Percentiles rank a stretch among this genome's conserved stretches.
Conservation (phyloP, 1,140 invertebrate genomes). For the Lucilia sericata region DNA sequence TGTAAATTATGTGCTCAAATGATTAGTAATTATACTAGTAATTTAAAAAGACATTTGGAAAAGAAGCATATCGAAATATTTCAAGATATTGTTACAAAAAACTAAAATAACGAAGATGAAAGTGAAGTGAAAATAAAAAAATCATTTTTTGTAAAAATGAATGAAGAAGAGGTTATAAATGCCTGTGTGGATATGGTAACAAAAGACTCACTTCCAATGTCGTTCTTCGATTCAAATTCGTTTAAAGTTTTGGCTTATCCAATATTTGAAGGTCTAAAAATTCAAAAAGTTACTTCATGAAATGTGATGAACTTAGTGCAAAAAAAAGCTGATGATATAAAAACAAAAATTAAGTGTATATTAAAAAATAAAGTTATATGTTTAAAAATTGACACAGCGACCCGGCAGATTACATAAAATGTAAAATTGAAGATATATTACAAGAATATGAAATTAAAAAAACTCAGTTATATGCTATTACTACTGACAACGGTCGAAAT, state of each 20-base stretch:
- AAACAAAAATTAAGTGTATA: background rate
- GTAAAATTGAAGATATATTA: background rate
- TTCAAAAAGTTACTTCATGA: background rate
- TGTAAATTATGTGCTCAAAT: background rate
- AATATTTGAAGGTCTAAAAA: background rate
- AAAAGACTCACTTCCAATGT: background rate
- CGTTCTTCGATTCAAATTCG: background rate
- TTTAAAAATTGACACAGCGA: background rate
- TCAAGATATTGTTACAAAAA: background rate
- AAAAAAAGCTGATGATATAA: background rate
- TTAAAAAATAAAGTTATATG: too few species aligned
- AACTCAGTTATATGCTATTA: background rate
- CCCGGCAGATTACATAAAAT: background rate
- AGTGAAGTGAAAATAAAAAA: background rate
- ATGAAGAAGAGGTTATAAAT: background rate
- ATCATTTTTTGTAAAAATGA: background rate
- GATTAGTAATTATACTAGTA: background rate
- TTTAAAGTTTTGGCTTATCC: background rate
- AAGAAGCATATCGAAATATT: background rate
- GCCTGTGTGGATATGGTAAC: too few species aligned
- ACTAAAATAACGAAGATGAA: background rate
- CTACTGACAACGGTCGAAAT: background rate
- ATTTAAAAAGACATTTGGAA: background rate
- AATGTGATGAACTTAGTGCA: background rate
- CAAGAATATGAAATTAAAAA: background rate